A percentile compares a stretch with the other conserved stretches of the same genome.
Conservation (phyloP, 1,140 invertebrate genomes). For the Pogonomyrmex californicus region DNA sequence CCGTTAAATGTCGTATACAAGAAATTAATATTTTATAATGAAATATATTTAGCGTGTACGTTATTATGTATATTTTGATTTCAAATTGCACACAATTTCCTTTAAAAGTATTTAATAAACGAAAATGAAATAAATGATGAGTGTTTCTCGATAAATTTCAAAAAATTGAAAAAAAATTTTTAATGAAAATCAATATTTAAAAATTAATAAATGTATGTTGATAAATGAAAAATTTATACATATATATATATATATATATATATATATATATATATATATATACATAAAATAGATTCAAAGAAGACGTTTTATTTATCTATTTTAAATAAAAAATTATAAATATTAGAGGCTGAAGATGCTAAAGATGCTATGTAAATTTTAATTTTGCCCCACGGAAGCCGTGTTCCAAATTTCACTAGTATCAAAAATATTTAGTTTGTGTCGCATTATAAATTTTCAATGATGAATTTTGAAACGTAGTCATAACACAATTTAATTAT, state of each 20-base stretch:
- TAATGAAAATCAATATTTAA: background rate
- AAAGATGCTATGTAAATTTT: background rate
- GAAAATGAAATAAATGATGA: background rate
- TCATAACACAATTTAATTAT: background rate
- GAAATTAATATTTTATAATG: too few relatives aligned
- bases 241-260: too few relatives aligned
- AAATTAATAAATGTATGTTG: background rate
- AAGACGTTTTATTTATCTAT: background rate
- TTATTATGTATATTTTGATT: background rate
- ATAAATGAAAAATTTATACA: background rate
- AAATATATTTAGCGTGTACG: too few relatives aligned
- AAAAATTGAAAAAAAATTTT: background rate
- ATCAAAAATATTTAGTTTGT: too few relatives aligned
- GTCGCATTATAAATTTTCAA: too few relatives aligned
- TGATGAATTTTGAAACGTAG: too few relatives aligned
- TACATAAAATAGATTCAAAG: too few relatives aligned
- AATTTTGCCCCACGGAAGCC: too few relatives aligned
- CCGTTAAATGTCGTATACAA: too few relatives aligned
- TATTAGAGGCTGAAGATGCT: background rate
- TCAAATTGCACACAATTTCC: background rate
- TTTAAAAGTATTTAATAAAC: background rate
- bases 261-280: too few relatives aligned
- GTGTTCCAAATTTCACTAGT: too few relatives aligned
- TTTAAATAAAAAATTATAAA: background rate
- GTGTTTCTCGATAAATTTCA: background rate